Evolutionary conservation across 2,888 invertebrate genomes (phyloP), one percentile per base, ranked within the genome.

Genomic region (Scaptomyza polygonia): DNA sequence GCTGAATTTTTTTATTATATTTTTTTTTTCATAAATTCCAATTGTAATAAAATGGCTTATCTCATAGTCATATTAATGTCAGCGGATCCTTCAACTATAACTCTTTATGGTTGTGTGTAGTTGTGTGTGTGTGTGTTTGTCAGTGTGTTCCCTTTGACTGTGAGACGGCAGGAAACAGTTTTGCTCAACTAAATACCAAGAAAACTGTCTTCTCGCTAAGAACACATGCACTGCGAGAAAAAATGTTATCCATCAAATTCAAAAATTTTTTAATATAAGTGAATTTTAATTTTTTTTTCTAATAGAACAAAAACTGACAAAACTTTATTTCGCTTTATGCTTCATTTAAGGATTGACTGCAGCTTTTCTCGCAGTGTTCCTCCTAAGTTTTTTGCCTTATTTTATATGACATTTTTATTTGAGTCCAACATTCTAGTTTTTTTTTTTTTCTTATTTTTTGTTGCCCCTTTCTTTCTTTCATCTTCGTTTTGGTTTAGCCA

Each of bases 161-260:
- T 16, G 21, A n/a, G 45, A 53, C 36, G 49, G 47, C 44, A 67
- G 36, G 40, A 55, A 53, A 59, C 63, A 61, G 56, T 74, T 80
- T 82, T 79, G 86, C 83, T 75, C 82, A 79, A 63, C 75, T 69
- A 69, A 80, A 84, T 69, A 81, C 72, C 80, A 61, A 67, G 64
- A 77, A 83, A 79, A 56, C 47, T 67, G 62, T 74, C 66, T n/a
- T n/a, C n/a, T n/a, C n/a, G n/a, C n/a, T n/a, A n/a, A n/a, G n/a
- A n/a, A n/a, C n/a, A n/a, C n/a, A n/a, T n/a, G n/a, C n/a, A 34
- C 25, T 25, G 16, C 5, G 3, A 27, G 14, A 45, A 44, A n/a
- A 25, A 9, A 5, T 12, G 1, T 14, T 4, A 25, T 27, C 5
- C 18, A 1, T 0, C 5, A 21, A 25, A 34, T 21, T 0, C 25